Base-by-base conservation (phyloP, 2,888 invertebrate genomes). In the Allacma fusca region DNA sequence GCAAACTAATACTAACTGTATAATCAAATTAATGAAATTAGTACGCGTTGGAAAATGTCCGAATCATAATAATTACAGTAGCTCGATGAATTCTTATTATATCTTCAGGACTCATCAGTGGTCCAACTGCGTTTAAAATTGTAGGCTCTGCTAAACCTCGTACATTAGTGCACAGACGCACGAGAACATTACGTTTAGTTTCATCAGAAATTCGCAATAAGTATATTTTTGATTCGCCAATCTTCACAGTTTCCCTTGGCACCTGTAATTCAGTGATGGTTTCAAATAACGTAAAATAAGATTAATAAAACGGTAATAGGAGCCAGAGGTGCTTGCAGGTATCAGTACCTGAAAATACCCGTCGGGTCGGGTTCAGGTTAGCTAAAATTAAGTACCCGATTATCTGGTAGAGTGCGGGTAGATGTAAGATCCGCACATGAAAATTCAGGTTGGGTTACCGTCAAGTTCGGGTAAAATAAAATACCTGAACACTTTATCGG, bases 41-140 rank as follows among this genome's bases (percentile, higher is more conserved):
- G n/a, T n/a, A n/a, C n/a, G n/a, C n/a, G n/a, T n/a, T n/a, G n/a
- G n/a, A 19, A 21, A n/a, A 43, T 26, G 4, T 50, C 12, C 50
- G 7, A 9, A 4, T 23, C 7, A 5, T 23, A 40, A 12, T 23
- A 43, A 69, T 75, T 26, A 76, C 76, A 1, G 76, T 76, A 23
- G 76, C 70, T 67, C 76, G 69, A 40, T 76, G 76, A 23, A 76
- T 69, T 28, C 76, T 28, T 2, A 76, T 76, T 5, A 76, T 70
- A 34, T 62, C 70, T 16, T 29, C 57, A 34, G 40, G 16, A 23
- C 68, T 57, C 62, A 70, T 69, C 13, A 0, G 19, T 19, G 76
- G 76, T 0, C 76, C 76, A 59, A 67, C 26, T 50, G 34, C 23
- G 24, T 50, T 28, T 7, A 13, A 9, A 7, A 24, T 1, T 19